Conservation (phyloP, 2,888 invertebrate species). For the Eupithecia insigniata region DNA sequence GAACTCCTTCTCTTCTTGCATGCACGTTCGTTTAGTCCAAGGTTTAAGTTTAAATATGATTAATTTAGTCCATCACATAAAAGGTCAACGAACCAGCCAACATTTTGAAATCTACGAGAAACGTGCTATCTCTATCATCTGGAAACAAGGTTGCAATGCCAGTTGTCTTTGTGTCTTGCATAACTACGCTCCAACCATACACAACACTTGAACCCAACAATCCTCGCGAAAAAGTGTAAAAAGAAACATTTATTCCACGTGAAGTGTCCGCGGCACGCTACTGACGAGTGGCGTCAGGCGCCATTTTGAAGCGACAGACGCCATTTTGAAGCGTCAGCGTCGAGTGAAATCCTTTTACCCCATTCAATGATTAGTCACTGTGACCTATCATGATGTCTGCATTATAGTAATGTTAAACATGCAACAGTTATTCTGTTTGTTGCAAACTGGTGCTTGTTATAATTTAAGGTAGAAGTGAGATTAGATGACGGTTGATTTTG, state of each 20-base stretch:
- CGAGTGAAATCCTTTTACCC: slow-evolving; percentile 22
- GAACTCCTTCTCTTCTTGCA: no score
- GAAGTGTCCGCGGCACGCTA: slow-evolving; percentile 34
- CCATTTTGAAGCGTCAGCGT: slow-evolving; percentile 30
- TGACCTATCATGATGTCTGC: slow-evolving; percentile 20
- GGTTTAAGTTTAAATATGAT: background rate
- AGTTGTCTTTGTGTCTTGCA: slow-evolving; percentile 6
- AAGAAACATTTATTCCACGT: slow-evolving; percentile 31
- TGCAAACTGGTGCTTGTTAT: slow-evolving; percentile 1
- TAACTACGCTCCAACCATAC: background rate
- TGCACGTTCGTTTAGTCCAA: no score
- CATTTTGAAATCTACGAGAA: background rate
- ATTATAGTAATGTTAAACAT: slow-evolving; percentile 31
- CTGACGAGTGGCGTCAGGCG: slow-evolving; percentile 32
- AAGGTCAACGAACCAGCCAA: background rate
- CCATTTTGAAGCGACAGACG: slow-evolving; percentile 34
- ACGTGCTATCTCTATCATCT: background rate
- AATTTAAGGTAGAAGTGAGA: slow-evolving; percentile 8
- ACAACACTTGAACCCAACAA: slow-evolving; percentile 11
- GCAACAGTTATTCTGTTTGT: slow-evolving; percentile 20
- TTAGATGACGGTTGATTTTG: background rate
- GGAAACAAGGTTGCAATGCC: slow-evolving; percentile 6
- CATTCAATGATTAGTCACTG: slow-evolving; percentile 33
- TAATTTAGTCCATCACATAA: background rate
- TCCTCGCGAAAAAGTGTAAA: slow-evolving; percentile 24